These are phyloP conservation scores for Megastigmus dorsalis DNA, from an alignment of 2,888 invertebrate species.

Conservation along the genomic window DNA sequence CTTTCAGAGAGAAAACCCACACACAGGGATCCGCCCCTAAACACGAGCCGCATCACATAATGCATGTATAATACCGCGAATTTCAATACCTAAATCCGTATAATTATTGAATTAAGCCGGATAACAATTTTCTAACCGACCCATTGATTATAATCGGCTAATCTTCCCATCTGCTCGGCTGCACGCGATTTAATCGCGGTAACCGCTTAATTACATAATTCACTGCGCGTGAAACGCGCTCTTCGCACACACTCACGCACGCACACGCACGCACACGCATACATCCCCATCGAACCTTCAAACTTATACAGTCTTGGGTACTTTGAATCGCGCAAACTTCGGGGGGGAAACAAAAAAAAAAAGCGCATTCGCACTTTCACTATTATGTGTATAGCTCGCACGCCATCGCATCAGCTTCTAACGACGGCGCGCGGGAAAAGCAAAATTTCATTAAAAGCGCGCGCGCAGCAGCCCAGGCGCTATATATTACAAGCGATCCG, in stretches of 20 bases:
- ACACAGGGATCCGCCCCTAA: conserved; percentile 2
- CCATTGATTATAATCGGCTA: conserved; percentile 43
- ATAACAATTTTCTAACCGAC: conserved; percentile 34
- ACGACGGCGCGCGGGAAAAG: not conserved
- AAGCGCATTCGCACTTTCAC: not conserved
- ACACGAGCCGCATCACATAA: conserved; percentile 27
- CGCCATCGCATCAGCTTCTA: too few species aligned
- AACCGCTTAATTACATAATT: conserved; percentile 48
- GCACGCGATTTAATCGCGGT: conserved; percentile 44
- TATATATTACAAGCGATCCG: too few species aligned
- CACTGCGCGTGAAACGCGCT: conserved; percentile 39
- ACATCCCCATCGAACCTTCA: not conserved
- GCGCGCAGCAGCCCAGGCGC: not conserved
- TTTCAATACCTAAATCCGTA: conserved; percentile 34
- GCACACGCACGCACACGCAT: too few species aligned
- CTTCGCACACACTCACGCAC: too few species aligned
- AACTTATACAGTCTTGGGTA: not conserved
- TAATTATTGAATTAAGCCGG: conserved; percentile 33
- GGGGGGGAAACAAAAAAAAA: not conserved
- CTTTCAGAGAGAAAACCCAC: conserved; percentile 24
- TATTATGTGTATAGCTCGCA: not conserved
- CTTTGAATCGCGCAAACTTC: not conserved
- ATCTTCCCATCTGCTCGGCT: conserved; percentile 35
- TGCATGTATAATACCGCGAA: too few species aligned
- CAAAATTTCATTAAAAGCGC: conserved; percentile 37